phyloP scores from a whole-genome alignment of 2,888 invertebrate genomes.

The Melangyna quadrimaculata region DNA sequence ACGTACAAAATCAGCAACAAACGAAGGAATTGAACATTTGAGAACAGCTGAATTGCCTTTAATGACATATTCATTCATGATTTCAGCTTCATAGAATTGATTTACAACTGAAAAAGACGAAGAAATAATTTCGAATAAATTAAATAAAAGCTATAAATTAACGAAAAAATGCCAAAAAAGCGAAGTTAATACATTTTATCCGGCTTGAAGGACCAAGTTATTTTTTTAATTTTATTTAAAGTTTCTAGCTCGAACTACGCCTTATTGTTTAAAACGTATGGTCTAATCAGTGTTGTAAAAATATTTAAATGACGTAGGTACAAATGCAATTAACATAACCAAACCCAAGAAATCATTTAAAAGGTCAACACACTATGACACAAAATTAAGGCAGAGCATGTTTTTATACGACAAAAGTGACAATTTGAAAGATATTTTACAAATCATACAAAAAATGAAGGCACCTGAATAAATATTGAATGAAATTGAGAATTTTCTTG shows the following conservation, averaged over 20 bases:
- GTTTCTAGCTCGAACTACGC: no score
- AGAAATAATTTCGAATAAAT: neutral
- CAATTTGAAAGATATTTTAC: no score
- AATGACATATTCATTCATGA: conserved; percentile 88
- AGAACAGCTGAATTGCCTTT: conserved; percentile 87
- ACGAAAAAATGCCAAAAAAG: neutral
- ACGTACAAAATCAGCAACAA: conserved; percentile 87
- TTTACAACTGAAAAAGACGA: conserved; percentile 84
- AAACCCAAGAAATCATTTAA: no score
- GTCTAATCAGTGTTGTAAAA: neutral
- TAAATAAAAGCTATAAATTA: neutral
- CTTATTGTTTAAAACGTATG: no score
- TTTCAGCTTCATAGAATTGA: conserved; percentile 88
- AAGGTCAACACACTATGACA: no score
- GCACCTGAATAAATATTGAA: no score
- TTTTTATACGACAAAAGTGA: no score
- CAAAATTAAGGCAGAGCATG: no score
- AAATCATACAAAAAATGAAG: no score
- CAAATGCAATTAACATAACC: no score
- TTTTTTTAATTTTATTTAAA: neutral
- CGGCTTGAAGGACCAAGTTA: neutral
- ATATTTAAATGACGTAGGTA: neutral
- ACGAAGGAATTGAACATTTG: conserved; percentile 89
- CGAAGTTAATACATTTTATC: neutral
- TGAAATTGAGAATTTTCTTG: no score